A percentile compares a stretch with the other conserved stretches of the same genome.
Evolutionary conservation across 2,888 invertebrate species (phyloP).

Genomic region (Troides aeacus): DNA sequence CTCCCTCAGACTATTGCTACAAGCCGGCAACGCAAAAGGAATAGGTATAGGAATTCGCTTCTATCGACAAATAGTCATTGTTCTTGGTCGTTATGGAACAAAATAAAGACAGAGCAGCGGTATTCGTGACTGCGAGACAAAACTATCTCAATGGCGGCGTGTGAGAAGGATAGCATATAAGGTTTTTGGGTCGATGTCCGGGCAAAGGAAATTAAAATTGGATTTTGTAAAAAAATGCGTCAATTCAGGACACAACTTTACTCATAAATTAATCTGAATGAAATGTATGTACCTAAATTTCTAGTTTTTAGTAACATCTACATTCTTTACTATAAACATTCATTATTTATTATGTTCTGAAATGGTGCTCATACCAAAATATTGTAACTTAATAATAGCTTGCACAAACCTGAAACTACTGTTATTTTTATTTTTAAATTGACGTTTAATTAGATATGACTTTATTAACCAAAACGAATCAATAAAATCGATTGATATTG

Average conservation of each 20-base stretch:
- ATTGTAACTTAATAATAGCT: too few relatives aligned
- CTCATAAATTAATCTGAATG: background rate
- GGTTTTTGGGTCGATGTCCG: constrained; percentile 78
- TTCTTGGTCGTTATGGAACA: constrained; percentile 78
- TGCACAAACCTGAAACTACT: too few relatives aligned
- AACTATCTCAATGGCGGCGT: constrained; percentile 50
- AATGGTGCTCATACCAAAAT: too few relatives aligned
- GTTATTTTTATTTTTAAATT: too few relatives aligned
- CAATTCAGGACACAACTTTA: constrained; percentile 59
- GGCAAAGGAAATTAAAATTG: constrained; percentile 73
- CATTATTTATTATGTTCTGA: too few relatives aligned
- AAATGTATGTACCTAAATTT: background rate
- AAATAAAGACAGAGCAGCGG: constrained; percentile 79
- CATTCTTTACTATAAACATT: too few relatives aligned
- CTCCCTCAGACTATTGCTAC: constrained; percentile 49
- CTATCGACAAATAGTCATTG: constrained; percentile 74
- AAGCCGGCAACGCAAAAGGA: constrained; percentile 50
- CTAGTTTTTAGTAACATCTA: background rate
- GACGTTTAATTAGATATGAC: too few relatives aligned
- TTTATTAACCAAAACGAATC: too few relatives aligned
- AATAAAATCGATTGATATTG: too few relatives aligned
- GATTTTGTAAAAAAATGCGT: constrained; percentile 68
- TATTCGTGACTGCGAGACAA: constrained; percentile 76
- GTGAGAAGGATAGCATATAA: constrained; percentile 60
- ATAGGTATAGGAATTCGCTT: constrained; percentile 61